Conservation (phyloP, 2,797 vertebrate genomes). For the Gallinago nigripennis region DNA sequence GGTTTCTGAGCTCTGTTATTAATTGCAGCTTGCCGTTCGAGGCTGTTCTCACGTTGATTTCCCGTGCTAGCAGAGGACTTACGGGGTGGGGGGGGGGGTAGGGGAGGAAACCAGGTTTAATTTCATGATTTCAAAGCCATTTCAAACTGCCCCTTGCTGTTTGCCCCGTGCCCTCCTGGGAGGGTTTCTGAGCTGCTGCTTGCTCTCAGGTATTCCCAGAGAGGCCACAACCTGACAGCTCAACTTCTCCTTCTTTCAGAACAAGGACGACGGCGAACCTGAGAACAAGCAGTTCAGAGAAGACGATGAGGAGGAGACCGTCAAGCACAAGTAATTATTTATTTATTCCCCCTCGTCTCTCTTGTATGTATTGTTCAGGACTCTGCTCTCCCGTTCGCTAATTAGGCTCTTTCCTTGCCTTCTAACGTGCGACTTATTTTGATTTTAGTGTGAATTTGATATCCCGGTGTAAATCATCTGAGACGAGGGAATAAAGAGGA, state of each 20-base stretch:
- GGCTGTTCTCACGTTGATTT: not conserved
- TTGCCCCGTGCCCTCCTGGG: not conserved
- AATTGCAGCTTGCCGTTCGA: not conserved
- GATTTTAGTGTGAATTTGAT: not conserved
- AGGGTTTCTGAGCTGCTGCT: not conserved
- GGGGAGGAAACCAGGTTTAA: not conserved
- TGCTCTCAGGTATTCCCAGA: not conserved
- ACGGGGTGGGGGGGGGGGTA: no score
- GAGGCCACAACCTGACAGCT: not conserved
- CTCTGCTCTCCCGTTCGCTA: not conserved
- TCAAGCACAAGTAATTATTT: constrained; percentile 81
- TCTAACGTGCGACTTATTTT: accelerated
- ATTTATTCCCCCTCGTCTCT: not conserved
- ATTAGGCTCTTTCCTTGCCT: not conserved
- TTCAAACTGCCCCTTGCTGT: accelerated
- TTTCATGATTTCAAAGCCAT: not conserved
- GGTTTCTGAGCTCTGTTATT: not conserved
- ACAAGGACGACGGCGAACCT: constrained; percentile 76
- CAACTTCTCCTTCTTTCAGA: constrained; percentile 67
- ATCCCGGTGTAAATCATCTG: accelerated
- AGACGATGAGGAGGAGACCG: constrained; percentile 71
- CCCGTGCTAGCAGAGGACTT: accelerated
- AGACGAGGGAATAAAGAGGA: not conserved
- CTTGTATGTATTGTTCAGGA: not conserved
- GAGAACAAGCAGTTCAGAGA: constrained; percentile 79